Conservation (phyloP, 1,140 invertebrate species). For the Drosophila mauritiana region DNA sequence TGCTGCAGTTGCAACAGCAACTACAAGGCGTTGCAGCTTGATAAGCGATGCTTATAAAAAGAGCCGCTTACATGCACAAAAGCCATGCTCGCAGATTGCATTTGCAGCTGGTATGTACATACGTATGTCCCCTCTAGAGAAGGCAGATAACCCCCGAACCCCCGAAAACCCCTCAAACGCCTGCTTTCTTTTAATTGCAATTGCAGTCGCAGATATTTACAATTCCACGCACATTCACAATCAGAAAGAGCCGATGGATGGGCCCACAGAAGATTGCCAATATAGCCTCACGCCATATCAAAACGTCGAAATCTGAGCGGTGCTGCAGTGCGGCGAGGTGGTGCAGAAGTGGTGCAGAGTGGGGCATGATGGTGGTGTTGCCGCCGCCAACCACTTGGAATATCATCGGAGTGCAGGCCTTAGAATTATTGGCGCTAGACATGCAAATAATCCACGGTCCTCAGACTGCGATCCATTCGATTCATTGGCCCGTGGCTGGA, state of each 20-base stretch:
- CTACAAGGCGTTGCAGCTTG: conserved; percentile 46
- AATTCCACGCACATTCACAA: conserved; percentile 75
- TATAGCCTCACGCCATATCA: conserved; percentile 75
- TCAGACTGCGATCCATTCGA: conserved; percentile 7
- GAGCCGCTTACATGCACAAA: conserved; percentile 77
- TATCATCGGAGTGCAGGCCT: conserved; percentile 73
- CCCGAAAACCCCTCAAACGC: background rate
- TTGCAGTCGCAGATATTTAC: conserved; percentile 63
- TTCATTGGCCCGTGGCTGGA: conserved; percentile 14
- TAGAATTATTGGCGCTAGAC: conserved; percentile 83
- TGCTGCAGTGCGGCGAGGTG: conserved; percentile 1
- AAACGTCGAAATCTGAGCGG: conserved; percentile 66
- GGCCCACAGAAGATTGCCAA: conserved; percentile 54
- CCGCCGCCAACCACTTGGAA: conserved; percentile 52
- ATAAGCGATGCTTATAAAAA: conserved; percentile 72
- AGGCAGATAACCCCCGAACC: background rate
- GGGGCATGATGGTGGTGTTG: conserved; percentile 3
- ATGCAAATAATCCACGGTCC: conserved; percentile 61
- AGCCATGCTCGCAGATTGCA: conserved; percentile 73
- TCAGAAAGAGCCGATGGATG: conserved; percentile 8
- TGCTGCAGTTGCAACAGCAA: conserved; percentile 30
- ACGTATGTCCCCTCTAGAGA: background rate
- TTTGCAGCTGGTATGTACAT: conserved; percentile 32
- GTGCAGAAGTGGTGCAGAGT: conserved; percentile 1
- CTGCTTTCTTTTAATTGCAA: conserved; percentile 74